Evolutionary conservation across 2,797 vertebrate genomes (phyloP).

Genomic region (Manis javanica): DNA sequence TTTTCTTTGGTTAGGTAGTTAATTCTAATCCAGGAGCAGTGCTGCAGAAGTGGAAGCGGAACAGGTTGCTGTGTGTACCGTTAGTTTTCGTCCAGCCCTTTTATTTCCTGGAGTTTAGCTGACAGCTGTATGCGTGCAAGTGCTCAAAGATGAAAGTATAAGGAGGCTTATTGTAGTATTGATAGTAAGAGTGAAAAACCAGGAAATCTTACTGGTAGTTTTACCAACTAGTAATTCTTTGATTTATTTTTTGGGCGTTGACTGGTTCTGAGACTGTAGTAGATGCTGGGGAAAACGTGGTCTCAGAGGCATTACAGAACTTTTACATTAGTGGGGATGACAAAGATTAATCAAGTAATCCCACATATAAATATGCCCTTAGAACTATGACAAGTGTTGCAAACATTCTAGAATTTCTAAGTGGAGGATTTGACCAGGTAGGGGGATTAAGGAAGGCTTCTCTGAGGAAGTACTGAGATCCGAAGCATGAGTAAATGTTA

Average conservation of each 20-base stretch:
- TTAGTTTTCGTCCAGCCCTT: background rate
- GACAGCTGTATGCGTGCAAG: background rate
- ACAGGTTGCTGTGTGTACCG: background rate
- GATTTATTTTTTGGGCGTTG: background rate
- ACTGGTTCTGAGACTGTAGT: slow-evolving; percentile 1
- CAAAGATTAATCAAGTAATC: slow-evolving; percentile 51
- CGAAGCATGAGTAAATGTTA: background rate
- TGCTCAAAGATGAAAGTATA: background rate
- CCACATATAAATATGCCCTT: background rate
- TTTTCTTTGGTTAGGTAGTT: slow-evolving; percentile 17
- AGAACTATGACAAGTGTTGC: background rate
- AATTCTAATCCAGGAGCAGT: slow-evolving; percentile 46
- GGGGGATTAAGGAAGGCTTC: background rate
- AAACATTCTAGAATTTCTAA: background rate
- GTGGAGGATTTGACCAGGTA: background rate
- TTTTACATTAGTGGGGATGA: background rate
- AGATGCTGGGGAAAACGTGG: background rate
- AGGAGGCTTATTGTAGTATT: background rate
- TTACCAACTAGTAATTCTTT: background rate
- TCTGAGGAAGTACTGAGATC: background rate
- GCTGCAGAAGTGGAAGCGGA: background rate
- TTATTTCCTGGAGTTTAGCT: slow-evolving; percentile 48
- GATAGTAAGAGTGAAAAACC: slow-evolving; percentile 16
- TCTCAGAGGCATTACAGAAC: background rate
- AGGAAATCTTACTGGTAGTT: background rate